A percentile compares a stretch with the other conserved stretches of the same genome.
phyloP scores from a whole-genome alignment of 2,113 vertebrate species.

The Tragelaphus imberbis region DNA sequence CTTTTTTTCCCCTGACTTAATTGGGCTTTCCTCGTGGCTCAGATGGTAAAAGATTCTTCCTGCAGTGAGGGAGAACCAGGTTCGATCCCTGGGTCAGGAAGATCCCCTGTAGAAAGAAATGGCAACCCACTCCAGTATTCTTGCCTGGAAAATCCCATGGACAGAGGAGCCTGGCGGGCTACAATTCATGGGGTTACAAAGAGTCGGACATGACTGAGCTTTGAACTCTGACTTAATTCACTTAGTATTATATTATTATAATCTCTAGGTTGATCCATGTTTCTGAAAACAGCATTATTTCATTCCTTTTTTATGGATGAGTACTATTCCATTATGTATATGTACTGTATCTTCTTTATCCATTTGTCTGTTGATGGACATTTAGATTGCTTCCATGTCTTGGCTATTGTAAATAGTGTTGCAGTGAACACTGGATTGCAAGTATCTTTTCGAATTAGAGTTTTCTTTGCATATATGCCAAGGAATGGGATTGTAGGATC shows the following conservation, averaged over 20 bases:
- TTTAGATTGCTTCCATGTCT: neutral
- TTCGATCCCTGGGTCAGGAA: neutral
- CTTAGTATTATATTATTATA: neutral
- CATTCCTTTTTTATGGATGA: neutral
- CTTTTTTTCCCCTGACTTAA: neutral
- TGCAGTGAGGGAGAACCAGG: neutral
- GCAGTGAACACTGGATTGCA: neutral
- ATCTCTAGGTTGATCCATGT: neutral
- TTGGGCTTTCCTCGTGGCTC: neutral
- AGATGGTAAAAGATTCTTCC: neutral
- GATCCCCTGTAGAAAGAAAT: neutral
- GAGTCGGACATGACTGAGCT: neutral
- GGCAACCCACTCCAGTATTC: neutral
- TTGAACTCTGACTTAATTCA: neutral
- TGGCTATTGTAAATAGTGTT: neutral
- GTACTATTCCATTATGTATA: neutral
- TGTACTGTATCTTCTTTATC: neutral
- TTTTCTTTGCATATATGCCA: neutral
- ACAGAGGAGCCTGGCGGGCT: neutral
- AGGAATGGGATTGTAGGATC: neutral
- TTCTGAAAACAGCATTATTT: neutral
- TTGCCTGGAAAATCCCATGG: neutral
- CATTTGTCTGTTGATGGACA: neutral
- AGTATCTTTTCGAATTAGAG: neutral
- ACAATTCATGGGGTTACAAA: neutral